Percentiles rank a stretch among this genome's conserved stretches.
These are phyloP conservation scores for Rhagologus leucostigma DNA, from an alignment of 2,113 vertebrate genomes.

Conservation along the genomic window DNA sequence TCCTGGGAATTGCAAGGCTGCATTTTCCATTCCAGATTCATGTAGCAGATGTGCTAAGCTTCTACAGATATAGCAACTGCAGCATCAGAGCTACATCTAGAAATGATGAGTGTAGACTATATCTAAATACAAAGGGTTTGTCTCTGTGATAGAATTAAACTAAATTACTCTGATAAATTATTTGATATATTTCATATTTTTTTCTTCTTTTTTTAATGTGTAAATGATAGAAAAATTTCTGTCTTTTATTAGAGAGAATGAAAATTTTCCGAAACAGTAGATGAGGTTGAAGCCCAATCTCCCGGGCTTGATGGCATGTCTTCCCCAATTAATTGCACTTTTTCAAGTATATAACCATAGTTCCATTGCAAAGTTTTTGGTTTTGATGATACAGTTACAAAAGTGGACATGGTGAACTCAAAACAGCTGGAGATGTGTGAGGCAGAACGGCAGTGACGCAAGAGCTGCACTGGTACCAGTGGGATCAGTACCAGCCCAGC, in stretches of 20 bases:
- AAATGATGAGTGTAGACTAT: neutral
- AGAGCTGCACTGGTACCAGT: neutral
- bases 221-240: neutral
- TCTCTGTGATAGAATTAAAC: neutral
- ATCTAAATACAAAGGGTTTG: neutral
- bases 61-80: neutral
- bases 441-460: neutral
- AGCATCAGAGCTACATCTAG: neutral
- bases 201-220: neutral
- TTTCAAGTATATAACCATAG: neutral
- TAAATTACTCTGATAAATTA: neutral
- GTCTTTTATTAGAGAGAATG: neutral
- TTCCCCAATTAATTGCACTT: neutral
- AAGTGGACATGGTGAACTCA: neutral
- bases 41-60: neutral
- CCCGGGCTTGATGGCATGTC: neutral
- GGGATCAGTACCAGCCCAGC: neutral
- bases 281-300: neutral
- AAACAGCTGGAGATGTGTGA: neutral
- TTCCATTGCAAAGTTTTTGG: neutral
- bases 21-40: neutral
- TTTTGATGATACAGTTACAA: neutral
- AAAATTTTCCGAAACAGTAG: neutral
- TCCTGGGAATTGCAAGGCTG: neutral
- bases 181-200: neutral